Evolutionary conservation across 2,113 vertebrate species (phyloP), one percentile per base, ranked within the genome.

Genomic region (Phainopepla nitens): DNA sequence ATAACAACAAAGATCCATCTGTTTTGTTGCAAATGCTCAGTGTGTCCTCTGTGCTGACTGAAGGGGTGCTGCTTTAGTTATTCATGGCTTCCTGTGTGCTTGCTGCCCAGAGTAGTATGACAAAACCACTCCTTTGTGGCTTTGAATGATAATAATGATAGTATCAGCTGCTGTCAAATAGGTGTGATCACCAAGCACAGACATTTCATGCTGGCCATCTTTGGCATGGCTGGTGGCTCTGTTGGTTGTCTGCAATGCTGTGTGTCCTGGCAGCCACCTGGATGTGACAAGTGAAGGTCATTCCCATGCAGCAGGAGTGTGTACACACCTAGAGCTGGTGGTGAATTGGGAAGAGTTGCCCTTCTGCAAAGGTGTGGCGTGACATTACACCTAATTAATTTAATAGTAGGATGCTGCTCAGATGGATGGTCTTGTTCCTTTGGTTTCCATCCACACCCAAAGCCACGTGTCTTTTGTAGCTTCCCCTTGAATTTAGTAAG

Each of bases 321-420:
- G 16, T 85, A 91, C 70, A 36, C 36, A 76, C 82, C 41, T 84
- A 35, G 41, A 69, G 45, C 20, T 41, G 35, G 39, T 54, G 82
- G 18, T 86, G 58, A 31, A 9, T 19, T 0, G 28, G 57, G 41
- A 79, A 65, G 70, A 41, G 45, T n/a, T 69, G 25, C 45, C 33
- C 73, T 94, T 76, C 61, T 88, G 45, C 21, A 54, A 21, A 82
- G 82, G 66, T 72, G 51, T 57, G 49, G 62, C 50, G 62, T 93
- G 85, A 29, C 64, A 19, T 83, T 80, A 39, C 58, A 58, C 33
- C 54, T 90, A 77, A 95, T 95, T 88, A 83, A 83, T 53, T 82
- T 95, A 97, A 97, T 97, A 58, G 75, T 77, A 95, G 92, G 96
- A 70, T 95, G 94, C 95, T 73, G 50, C 39, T 72, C 39, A 94